Evolutionary conservation across 2,113 vertebrate genomes (phyloP), one percentile per base, ranked within the genome.

Genomic region (Coryphaenoides rupestris): DNA sequence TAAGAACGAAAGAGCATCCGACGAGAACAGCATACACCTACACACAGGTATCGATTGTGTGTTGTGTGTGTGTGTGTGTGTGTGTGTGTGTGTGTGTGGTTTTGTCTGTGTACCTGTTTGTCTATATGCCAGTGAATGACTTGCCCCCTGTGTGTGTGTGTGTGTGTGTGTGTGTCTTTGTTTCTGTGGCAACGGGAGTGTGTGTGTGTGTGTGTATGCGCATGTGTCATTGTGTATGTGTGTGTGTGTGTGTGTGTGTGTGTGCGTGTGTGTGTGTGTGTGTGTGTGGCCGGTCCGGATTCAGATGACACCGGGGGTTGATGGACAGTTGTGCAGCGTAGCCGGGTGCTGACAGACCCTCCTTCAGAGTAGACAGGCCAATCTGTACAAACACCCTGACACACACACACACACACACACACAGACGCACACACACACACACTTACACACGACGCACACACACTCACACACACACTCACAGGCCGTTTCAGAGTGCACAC

Each of bases 301-400:
- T 62, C 65, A 58, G 70, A 66, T 72, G 81, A 77, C 69, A 62
- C 59, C 21, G 59, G 59, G 53, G 68, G 62, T 71, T 83, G 77
- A 82, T 75, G 70, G 77, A 74, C 75, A 81, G 78, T 65, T 63
- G 70, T 74, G 81, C 73, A 56, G 66, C 19, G 5, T 75, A 1
- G 62, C 72, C 74, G 73, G 72, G 50, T 33, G 67, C 68, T 77
- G 79, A 82, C 74, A 82, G 80, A 77, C 68, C 74, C 73, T 84
- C 78, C 73, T 82, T 84, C 81, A 86, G 70, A 58, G 60, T 3
- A 40, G 86, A 85, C 77, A 84, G 78, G 69, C 78, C 85, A 86
- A 86, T 85, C 83, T 87, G 83, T 77, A 73, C 67, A 82, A 68
- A 88, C 71, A 68, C 69, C 21, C 28, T 56, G 78, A 79, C 73